Percentiles rank a stretch among this genome's conserved stretches.
Conservation (phyloP, 1,140 invertebrate genomes). For the Drosophila parvula region DNA sequence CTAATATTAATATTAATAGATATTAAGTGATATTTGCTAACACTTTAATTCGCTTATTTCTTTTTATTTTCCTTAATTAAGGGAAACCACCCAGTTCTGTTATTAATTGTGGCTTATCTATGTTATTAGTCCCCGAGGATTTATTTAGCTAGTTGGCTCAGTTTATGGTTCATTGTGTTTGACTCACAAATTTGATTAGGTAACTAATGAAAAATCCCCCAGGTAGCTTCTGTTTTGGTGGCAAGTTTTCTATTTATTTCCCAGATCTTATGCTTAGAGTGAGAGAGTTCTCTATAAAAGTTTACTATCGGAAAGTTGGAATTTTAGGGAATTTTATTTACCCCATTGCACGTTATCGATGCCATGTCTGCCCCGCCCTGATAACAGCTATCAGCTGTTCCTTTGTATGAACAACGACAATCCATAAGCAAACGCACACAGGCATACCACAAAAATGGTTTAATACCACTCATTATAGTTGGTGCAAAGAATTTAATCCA, state of each 20-base stretch:
- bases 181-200: background rate
- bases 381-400: conserved; percentile 39
- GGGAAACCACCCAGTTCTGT: too few relatives aligned
- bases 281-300: background rate
- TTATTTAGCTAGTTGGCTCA: background rate
- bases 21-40: too few relatives aligned
- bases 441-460: conserved; percentile 4
- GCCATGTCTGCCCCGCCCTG: conserved; percentile 11
- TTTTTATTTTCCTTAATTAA: too few relatives aligned
- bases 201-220: background rate
- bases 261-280: background rate
- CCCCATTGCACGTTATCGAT: conserved; percentile 36
- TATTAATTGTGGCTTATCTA: background rate
- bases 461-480: conserved; percentile 41
- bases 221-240: background rate
- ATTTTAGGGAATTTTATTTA: background rate
- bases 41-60: too few relatives aligned
- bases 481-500: conserved; percentile 69
- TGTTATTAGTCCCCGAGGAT: background rate
- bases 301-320: background rate
- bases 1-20: too few relatives aligned
- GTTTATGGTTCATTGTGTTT: background rate
- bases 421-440: conserved; percentile 5
- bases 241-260: background rate
- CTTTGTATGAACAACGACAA: conserved; percentile 11